These are phyloP conservation scores for Neodiprion lecontei DNA, from an alignment of 1,140 invertebrate species.

Conservation along the genomic window DNA sequence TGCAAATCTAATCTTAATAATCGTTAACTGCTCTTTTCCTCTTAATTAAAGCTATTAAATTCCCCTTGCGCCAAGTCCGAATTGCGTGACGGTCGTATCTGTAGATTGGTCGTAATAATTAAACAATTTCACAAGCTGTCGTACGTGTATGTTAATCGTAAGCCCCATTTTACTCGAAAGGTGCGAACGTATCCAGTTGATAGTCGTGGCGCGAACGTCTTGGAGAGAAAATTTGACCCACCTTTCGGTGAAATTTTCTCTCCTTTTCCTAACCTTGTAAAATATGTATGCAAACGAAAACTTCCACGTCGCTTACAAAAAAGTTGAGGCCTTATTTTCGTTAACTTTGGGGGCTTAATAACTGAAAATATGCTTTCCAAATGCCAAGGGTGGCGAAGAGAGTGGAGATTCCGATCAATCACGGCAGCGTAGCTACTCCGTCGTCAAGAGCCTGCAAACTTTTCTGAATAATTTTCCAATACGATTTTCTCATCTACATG, in stretches of 20 bases:
- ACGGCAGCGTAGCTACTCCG: neutral
- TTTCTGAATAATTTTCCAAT: constrained; percentile 2
- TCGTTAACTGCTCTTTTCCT: constrained; percentile 1
- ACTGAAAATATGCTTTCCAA: neutral
- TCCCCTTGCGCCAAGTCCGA: neutral
- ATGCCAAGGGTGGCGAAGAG: neutral
- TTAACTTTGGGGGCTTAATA: neutral
- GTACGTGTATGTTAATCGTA: neutral
- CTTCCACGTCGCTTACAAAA: neutral
- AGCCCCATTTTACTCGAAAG: too few relatives aligned
- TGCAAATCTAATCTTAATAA: constrained; percentile 8
- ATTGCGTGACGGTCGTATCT: neutral
- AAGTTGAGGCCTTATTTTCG: neutral
- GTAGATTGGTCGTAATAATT: neutral
- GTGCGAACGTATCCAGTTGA: too few relatives aligned
- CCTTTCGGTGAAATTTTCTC: too few relatives aligned
- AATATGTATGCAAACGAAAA: neutral
- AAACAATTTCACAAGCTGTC: constrained; percentile 1
- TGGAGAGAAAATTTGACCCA: too few relatives aligned
- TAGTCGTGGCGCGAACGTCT: too few relatives aligned
- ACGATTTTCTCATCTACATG: neutral
- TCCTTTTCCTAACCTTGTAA: neutral
- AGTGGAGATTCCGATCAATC: neutral
- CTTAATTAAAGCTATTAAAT: neutral
- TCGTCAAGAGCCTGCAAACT: neutral